Evolutionary conservation across 2,888 invertebrate genomes (phyloP), one percentile per base, ranked within the genome.

Genomic region (Acronicta leporina): DNA sequence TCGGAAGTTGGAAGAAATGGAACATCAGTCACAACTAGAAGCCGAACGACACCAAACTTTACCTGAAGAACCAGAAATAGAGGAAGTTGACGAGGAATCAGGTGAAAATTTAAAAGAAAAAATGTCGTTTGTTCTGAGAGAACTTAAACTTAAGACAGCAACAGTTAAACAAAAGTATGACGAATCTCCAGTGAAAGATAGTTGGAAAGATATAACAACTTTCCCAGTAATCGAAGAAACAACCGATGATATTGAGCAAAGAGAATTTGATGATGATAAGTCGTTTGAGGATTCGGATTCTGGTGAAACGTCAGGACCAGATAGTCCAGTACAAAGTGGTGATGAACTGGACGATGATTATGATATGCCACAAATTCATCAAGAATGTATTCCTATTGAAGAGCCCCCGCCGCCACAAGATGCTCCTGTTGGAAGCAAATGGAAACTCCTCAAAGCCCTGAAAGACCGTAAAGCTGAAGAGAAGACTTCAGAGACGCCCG

Each of bases 381-480:
- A 89, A 68, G 87, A 87, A 42, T 48, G 84, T 30, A 60, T 75
- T 45, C 85, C 85, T 45, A 65, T 81, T n/a, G 81, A 86, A 55
- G 87, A 89, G 43, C 86, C 87, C 45, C 87, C 87, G 5, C 94
- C 77, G 7, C 94, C 91, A 59, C 95, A 94, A 67, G 95, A 94
- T 42, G 95, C 95, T 47, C 96, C 95, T 11, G 95, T 96, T 52
- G 97, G 97, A 9, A 98, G 98, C 84, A 98, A 98, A 87, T 98
- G 98, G 98, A 98, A 98, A 87, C 95, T 98, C 45, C 90, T 98
- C 3, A 98, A 98, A 90, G 98, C 98, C 0, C 89, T 98, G 30
- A 98, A 98, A 86, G 98, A 98, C 81, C 95, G 97, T 65, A 98
- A 98, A 92, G 97, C 98, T 4, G 98, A 98, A 88, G 98, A 98